phyloP scores from a whole-genome alignment of 2,888 invertebrate species.

The Eupithecia centaureata region DNA sequence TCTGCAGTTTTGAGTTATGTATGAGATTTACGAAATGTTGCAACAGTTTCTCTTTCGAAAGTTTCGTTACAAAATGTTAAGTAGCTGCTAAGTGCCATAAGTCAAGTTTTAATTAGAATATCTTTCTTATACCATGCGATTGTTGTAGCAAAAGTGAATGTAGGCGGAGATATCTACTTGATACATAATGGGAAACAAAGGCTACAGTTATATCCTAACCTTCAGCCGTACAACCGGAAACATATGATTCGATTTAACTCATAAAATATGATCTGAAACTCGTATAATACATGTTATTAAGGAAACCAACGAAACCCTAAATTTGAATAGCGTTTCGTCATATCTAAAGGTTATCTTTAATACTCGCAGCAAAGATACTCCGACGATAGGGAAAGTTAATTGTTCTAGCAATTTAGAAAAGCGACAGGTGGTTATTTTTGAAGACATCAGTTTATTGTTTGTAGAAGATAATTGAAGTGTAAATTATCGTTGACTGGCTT shows the following conservation, averaged over 20 bases:
- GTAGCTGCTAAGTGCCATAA: conserved; percentile 41
- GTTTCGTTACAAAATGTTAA: conserved; percentile 61
- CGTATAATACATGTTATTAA: conserved; percentile 12
- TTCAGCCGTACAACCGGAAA: conserved; percentile 52
- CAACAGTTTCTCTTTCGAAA: conserved; percentile 67
- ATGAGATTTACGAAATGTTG: conserved; percentile 40
- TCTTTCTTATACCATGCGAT: conserved; percentile 43
- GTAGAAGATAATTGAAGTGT: background rate
- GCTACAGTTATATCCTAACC: conserved; percentile 55
- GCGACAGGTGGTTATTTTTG: conserved; percentile 3
- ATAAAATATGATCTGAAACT: conserved; percentile 1
- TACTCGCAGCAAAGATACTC: conserved; percentile 13
- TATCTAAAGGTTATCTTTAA: conserved; percentile 18
- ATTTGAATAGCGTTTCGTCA: conserved; percentile 18
- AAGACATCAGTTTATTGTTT: background rate
- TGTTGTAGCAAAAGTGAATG: conserved; percentile 74
- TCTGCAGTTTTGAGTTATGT: conserved; percentile 24
- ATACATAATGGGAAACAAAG: conserved; percentile 64
- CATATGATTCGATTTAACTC: background rate
- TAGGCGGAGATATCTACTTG: conserved; percentile 59
- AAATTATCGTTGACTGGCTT: background rate
- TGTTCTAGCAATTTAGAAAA: conserved; percentile 9
- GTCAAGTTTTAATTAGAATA: conserved; percentile 28
- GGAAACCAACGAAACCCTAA: conserved; percentile 19
- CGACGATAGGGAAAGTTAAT: conserved; percentile 29